Evolutionary conservation across 2,113 vertebrate genomes (phyloP).

Genomic region (Semnornis frantzii): DNA sequence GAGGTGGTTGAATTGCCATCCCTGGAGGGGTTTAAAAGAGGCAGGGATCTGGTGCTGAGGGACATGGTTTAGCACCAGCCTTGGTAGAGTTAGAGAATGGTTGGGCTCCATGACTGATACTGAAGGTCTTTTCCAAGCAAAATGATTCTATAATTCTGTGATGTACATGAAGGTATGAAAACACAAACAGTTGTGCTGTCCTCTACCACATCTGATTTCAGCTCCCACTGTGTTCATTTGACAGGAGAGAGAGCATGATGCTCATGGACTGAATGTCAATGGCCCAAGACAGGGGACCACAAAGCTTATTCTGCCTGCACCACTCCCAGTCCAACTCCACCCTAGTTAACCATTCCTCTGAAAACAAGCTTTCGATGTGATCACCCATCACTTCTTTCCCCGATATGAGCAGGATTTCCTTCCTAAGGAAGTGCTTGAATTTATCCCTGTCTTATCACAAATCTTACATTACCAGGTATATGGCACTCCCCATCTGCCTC

Average conservation of each 20-base stretch:
- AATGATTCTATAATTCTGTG: too few species aligned
- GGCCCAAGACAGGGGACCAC: background rate
- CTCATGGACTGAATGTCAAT: background rate
- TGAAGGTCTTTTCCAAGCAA: too few species aligned
- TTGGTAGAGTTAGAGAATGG: too few species aligned
- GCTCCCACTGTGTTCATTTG: background rate
- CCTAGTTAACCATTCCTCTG: background rate
- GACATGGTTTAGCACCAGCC: too few species aligned
- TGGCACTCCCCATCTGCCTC: background rate
- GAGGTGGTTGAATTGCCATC: too few species aligned
- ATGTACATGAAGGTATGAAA: background rate
- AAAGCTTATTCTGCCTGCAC: background rate
- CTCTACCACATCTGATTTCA: background rate
- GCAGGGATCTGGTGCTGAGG: too few species aligned
- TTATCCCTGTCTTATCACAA: background rate
- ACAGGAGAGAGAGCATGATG: background rate
- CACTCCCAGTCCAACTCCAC: background rate
- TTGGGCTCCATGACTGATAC: too few species aligned
- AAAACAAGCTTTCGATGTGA: background rate
- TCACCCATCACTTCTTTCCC: background rate
- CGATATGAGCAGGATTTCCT: background rate
- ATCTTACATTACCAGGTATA: background rate
- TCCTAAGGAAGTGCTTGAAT: background rate
- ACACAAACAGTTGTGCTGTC: background rate
- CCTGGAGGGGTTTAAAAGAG: too few species aligned